Evolutionary conservation across 2,113 vertebrate genomes (phyloP), one percentile per base, ranked within the genome.

Genomic region (Nematolebias whitei): DNA sequence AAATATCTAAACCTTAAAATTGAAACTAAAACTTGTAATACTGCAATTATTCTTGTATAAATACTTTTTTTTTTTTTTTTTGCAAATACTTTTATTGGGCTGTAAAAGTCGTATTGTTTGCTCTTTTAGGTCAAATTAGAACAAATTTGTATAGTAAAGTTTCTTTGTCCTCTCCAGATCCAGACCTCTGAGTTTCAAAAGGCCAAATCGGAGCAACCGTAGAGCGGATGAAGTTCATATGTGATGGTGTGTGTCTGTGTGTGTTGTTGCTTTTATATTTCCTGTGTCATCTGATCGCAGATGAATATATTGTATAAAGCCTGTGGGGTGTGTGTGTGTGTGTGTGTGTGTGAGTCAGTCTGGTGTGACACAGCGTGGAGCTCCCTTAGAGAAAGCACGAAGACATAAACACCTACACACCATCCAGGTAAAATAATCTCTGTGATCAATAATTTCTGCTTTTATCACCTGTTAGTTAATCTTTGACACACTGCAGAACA

Each of bases 291-390:
- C n/a, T n/a, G n/a, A n/a, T n/a, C n/a, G n/a, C 40, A 1, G 14
- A 15, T 29, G 3, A 29, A 29, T 29, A 7, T 29, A 7, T 43
- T 5, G 16, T 43, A 80, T 41, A 58, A 83, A 71, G 71, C 62
- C 52, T 35, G 49, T 48, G 39, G n/a, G n/a, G 26, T 29, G 26
- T 29, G 26, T 29, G 26, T 29, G 26, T 29, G 59, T 63, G 57
- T 63, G 55, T 58, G 59, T 73, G 87, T 8, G 32, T 8, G 59
- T 63, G 88, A 88, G 86, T 84, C 86, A 89, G 85, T 84, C 79
- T 86, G 78, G 84, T 90, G 83, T 87, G 82, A 81, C 77, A 88
- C 87, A 88, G 87, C 84, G 74, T 61, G 72, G 79, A 74, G 71
- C 73, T 73, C 54, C 77, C 23, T 74, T n/a, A 84, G 77, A 77